Evolutionary conservation across 1,140 invertebrate genomes (phyloP).

Genomic region (Notospermus geniculatus): DNA sequence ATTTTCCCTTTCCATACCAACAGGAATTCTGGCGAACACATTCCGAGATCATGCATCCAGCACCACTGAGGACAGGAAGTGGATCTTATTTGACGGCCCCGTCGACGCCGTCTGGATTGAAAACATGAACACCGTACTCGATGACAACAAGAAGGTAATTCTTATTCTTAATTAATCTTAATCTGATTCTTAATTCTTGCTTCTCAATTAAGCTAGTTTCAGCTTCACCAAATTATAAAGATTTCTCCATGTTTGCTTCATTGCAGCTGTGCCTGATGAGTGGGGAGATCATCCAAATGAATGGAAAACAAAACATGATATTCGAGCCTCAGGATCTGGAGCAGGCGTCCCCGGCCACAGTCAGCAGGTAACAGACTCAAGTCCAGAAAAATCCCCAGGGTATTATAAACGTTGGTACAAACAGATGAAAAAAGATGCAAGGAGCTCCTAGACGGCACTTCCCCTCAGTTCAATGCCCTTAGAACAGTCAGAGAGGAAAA

Average conservation of each 20-base stretch:
- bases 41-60: slow-evolving; percentile 54
- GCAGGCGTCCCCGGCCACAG: slow-evolving; percentile 61
- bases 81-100: slow-evolving; percentile 57
- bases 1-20: slow-evolving; percentile 21
- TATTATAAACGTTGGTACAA: no score
- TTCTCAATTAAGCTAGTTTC: no score
- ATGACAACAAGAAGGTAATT: slow-evolving; percentile 57
- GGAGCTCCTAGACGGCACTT: no score
- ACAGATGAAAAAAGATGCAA: no score
- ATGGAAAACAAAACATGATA: slow-evolving; percentile 56
- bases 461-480: no score
- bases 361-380: no score
- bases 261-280: slow-evolving; percentile 53
- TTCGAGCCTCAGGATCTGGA: slow-evolving; percentile 57
- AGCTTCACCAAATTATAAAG: no score
- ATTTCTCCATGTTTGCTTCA: neutral
- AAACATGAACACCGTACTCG: slow-evolving; percentile 58
- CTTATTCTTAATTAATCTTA: no score
- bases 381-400: no score
- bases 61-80: slow-evolving; percentile 56
- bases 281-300: slow-evolving; percentile 58
- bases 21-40: slow-evolving; percentile 63
- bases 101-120: slow-evolving; percentile 58
- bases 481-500: no score
- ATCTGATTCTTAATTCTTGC: no score